Evolutionary conservation across 2,113 vertebrate species (phyloP), one percentile per base, ranked within the genome.

Genomic region (Gadus macrocephalus): DNA sequence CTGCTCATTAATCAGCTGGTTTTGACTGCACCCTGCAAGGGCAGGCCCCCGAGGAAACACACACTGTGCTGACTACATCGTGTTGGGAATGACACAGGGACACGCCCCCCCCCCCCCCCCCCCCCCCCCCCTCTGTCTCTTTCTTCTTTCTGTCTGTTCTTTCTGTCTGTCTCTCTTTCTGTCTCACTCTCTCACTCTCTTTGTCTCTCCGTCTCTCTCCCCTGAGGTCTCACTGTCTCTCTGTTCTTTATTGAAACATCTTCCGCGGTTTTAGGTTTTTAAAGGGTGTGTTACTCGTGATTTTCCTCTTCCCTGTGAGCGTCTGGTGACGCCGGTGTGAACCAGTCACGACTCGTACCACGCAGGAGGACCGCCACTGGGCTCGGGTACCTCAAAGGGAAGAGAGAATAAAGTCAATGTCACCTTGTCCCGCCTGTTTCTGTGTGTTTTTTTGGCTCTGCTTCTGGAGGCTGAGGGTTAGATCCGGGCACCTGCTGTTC

Each of bases 1-100:
- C 20, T 63, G 77, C 63, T 80, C 84, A 84, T 90, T 82, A 86
- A 86, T 88, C 86, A 86, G 83, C 68, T 66, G 67, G 64, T 80
- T 73, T 75, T 75, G 74, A 86, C 78, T 78, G 42, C 62, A 70
- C 31, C 31, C 71, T 59, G 63, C 85, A 85, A 88, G 86, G 86
- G 77, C 84, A 6, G 60, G 71, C 77, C 83, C 74, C 59, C 77
- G 79, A 85, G 85, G 82, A 72, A 80, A 60, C 58, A 38, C 58
- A 42, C 66, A 16, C 70, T 17, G 62, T 67, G 28, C 35, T 61
- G 22, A n/a, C 70, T 64, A 19, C 49, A 35, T 70, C 62, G 42
- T 14, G 42, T 49, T 9, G 42, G 12, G 12, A 49, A 49, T 49
- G 42, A 49, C 42, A 49, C 42, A 6, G 6, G 38, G 38, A 42